These are phyloP conservation scores for Drosophila ananassae DNA, from an alignment of 1,140 invertebrate genomes.

Conservation along the genomic window DNA sequence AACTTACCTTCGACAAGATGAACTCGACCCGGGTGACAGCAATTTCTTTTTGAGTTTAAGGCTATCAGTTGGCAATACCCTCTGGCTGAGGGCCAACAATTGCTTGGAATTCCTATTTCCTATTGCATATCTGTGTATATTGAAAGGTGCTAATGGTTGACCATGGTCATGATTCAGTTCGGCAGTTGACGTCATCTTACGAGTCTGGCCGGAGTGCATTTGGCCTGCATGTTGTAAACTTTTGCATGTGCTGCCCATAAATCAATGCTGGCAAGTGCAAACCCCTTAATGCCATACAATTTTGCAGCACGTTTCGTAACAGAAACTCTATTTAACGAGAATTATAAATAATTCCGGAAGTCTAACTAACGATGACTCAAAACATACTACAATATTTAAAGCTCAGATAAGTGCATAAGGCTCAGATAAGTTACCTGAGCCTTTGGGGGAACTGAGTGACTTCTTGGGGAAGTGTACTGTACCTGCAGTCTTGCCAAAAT, in stretches of 20 bases:
- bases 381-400: neutral
- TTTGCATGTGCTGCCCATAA: slow-evolving; percentile 22
- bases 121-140: slow-evolving; percentile 16
- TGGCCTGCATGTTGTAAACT: slow-evolving; percentile 1
- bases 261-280: slow-evolving; percentile 15
- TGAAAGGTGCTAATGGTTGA: slow-evolving; percentile 51
- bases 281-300: slow-evolving; percentile 4
- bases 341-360: slow-evolving; percentile 18
- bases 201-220: slow-evolving; percentile 16
- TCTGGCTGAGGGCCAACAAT: slow-evolving; percentile 57
- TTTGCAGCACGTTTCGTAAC: slow-evolving; percentile 30
- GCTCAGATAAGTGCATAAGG: neutral
- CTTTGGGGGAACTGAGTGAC: neutral
- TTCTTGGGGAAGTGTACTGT: slow-evolving; percentile 8
- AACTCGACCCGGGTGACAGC: slow-evolving; percentile 12
- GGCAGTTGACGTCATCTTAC: slow-evolving; percentile 29
- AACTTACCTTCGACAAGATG: slow-evolving; percentile 70
- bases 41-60: slow-evolving; percentile 5
- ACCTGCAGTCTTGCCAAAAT: slow-evolving; percentile 34
- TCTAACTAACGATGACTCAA: slow-evolving; percentile 22
- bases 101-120: slow-evolving; percentile 30
- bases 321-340: neutral
- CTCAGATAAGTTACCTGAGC: slow-evolving; percentile 1
- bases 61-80: slow-evolving; percentile 10
- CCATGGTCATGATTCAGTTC: slow-evolving; percentile 47